A percentile compares a stretch with the other conserved stretches of the same genome.
These are phyloP conservation scores for Paraescarpia echinospica DNA, from an alignment of 1,140 invertebrate species.

Conservation along the genomic window DNA sequence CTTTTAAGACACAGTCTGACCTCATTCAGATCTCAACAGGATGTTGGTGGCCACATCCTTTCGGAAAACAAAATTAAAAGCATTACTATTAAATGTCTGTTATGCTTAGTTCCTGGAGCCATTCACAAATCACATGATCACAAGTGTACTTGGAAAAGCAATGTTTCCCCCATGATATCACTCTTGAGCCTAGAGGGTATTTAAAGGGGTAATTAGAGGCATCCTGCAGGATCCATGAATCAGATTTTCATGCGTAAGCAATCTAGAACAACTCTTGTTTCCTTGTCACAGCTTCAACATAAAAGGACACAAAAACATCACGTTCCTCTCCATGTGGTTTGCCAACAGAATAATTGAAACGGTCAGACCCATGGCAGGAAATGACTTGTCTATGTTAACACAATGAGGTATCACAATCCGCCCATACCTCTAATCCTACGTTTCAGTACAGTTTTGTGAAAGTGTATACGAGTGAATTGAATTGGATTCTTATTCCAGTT, in stretches of 20 bases:
- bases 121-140: background rate
- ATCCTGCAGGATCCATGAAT: background rate
- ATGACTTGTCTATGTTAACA: background rate
- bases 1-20: background rate
- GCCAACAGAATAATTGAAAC: background rate
- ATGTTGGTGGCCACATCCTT: background rate
- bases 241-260: background rate
- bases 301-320: background rate
- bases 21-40: background rate
- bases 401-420: background rate
- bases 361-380: background rate
- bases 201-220: background rate
- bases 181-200: background rate
- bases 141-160: background rate
- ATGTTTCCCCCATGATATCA: background rate
- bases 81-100: background rate
- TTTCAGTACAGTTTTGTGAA: background rate
- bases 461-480: background rate
- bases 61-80: background rate
- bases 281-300: background rate
- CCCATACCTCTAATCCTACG: background rate
- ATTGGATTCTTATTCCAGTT: background rate
- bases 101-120: background rate
- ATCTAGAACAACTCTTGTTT: background rate
- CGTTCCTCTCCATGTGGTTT: background rate